Base-by-base conservation (phyloP, 2,888 invertebrate genomes). In the Drosophila nr. medialis region DNA sequence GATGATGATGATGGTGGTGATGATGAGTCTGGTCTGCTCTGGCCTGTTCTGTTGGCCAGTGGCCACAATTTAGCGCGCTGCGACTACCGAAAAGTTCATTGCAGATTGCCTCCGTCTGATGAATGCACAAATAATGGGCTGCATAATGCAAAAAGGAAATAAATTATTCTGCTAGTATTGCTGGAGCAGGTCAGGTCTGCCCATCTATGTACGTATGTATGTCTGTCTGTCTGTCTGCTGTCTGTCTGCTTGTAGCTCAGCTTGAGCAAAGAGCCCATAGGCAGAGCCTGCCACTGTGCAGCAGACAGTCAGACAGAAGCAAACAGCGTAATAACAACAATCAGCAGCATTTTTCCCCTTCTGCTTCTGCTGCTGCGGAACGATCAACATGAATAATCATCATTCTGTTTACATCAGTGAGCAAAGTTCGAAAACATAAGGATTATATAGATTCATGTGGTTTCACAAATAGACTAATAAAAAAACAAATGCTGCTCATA, bases 131-230 rank as follows among this genome's bases (percentile, higher is more conserved):
- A 86, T 86, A 86, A 84, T 84, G 80, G 76, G 54, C 59, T 68
- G 64, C 77, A 80, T 84, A 81, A 84, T 77, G 82, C 78, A 77
- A 75, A 86, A 80, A 84, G 82, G 87, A 84, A 84, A 84, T 86
- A 82, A 84, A 81, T 84, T 82, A 84, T 80, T 72, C 73, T 68
- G 65, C 65, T 56, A 60, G 64, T 0, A 59, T 38, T 51, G 42
- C 59, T 42, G 55, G 61, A 62, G 54, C 61, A 55, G 55, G 54
- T 42, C 56, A 56, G 56, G 40, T 42, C 40, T 42, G 56, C 24
- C 40, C 54, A 38, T 13, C 54, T 13, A 54, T 21, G 49, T 53
- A 54, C 2, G 24, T 38, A 27, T 7, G 27, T 15, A 1, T 7
- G 45, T 24, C 0, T 24, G 7, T 24, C 0, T 13, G 24, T 45